Base-by-base conservation (phyloP, 1,140 invertebrate genomes). In the Micrasema minimum region DNA sequence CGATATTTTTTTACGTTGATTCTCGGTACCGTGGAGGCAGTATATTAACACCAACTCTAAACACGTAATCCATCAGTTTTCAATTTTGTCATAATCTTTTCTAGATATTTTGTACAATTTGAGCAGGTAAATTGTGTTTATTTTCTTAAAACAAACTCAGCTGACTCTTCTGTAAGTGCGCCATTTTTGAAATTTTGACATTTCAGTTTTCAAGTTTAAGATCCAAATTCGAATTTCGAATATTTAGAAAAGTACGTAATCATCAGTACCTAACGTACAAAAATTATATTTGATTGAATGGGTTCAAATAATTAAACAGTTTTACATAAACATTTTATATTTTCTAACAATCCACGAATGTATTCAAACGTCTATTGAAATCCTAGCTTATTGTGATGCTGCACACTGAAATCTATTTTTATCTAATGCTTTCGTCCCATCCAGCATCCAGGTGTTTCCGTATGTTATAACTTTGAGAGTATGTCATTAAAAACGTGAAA, bases 401-500 rank as follows among this genome's bases (percentile, higher is more conserved):
- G 69, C 69, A 75, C 61, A 75, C 66, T 23, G 53, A 61, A 65
- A 41, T 75, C 74, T 75, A 75, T 75, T 75, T 75, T 67, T 51
- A 70, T 69, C 66, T 50, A 23, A 75, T 66, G 31, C 74, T 71
- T 71, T 46, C 61, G 26, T 38, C 31, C 41, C 61, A 71, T 57
- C 74, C 74, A 75, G 74, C 61, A 71, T 57, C 74, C 74, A 75
- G 74, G 74, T 75, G 70, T 69, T 66, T 75, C 20, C 23, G 9
- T n/a, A 26, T 23, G 69, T 62, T 10, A 50, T 51, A 46, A 11
- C 74, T 70, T 75, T 75, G 74, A 22, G 55, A 11, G 69, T 67
- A 64, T 70, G 70, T 75, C 35, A 14, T 20, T 16, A 22, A 43
- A 53, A 16, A 20, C 46, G 26, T 31, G n/a, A n/a, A n/a, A n/a